Conservation (phyloP, 2,888 invertebrate species). For the Chymomyza caudatula region DNA sequence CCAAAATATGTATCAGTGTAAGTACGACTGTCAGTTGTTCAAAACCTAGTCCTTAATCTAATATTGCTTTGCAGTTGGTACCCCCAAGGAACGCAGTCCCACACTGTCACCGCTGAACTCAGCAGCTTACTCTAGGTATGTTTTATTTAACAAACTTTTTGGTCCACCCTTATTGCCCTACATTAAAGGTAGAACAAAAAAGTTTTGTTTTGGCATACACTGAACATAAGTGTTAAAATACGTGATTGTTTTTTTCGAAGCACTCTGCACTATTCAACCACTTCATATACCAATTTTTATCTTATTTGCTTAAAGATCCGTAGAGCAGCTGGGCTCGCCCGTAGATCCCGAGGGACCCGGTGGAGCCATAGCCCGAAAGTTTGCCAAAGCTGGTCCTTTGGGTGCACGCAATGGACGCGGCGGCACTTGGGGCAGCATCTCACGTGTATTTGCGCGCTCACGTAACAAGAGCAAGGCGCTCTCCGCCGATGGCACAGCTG, state of each 20-base stretch:
- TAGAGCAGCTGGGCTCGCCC: constrained; percentile 89
- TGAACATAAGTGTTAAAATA: too few species aligned
- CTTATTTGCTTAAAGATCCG: constrained; percentile 71
- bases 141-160: too few species aligned
- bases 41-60: too few species aligned
- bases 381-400: constrained; percentile 75
- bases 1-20: constrained; percentile 79
- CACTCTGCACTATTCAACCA: neutral
- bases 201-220: too few species aligned
- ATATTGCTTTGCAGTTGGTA: constrained; percentile 81
- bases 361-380: constrained; percentile 78
- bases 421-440: constrained; percentile 93
- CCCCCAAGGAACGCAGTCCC: constrained; percentile 90
- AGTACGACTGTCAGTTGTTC: too few species aligned
- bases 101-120: constrained; percentile 89
- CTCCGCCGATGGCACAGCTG: constrained; percentile 79
- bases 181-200: too few species aligned
- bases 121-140: constrained; percentile 85
- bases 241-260: too few species aligned
- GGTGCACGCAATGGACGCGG: constrained; percentile 82
- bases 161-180: too few species aligned
- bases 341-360: constrained; percentile 84
- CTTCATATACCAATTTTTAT: neutral
- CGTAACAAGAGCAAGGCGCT: constrained; percentile 87
- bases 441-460: constrained; percentile 91